Conservation (phyloP, 2,113 vertebrate genomes). For the Ceyx cyanopectus region DNA sequence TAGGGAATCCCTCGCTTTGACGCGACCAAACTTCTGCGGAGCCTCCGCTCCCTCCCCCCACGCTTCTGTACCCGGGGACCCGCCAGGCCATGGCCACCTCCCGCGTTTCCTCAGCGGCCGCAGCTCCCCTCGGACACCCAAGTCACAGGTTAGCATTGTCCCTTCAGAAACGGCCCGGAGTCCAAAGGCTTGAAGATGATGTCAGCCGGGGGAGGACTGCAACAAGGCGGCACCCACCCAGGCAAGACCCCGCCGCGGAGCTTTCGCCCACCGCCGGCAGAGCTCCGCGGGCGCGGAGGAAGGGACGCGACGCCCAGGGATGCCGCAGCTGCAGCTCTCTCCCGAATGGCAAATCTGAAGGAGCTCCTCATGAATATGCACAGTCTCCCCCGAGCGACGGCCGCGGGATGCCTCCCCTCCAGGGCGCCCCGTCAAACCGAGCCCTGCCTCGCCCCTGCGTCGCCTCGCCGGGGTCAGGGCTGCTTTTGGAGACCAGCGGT, state of each 20-base stretch:
- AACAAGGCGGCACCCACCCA: conserved; percentile 21
- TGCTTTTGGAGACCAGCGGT: neutral
- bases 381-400: neutral
- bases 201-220: conserved; percentile 22
- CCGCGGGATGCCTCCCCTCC: neutral
- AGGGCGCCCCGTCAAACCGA: neutral
- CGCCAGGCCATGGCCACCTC: neutral
- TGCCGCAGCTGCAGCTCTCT: conserved; percentile 4
- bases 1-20: conserved; percentile 2
- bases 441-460: neutral
- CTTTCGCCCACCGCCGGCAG: neutral
- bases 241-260: neutral
- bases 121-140: neutral
- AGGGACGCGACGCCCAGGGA: neutral
- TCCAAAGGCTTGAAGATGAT: neutral
- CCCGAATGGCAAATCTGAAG: neutral
- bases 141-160: neutral
- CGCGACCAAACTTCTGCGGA: conserved; percentile 28
- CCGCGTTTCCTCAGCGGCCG: neutral
- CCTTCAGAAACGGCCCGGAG: neutral
- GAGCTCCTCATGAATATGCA: conserved; percentile 22
- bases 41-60: neutral
- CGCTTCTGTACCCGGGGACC: neutral
- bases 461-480: neutral
- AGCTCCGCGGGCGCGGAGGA: conserved; percentile 10